These are phyloP conservation scores for Podilymbus podiceps DNA, from an alignment of 2,113 vertebrate species.

Conservation along the genomic window DNA sequence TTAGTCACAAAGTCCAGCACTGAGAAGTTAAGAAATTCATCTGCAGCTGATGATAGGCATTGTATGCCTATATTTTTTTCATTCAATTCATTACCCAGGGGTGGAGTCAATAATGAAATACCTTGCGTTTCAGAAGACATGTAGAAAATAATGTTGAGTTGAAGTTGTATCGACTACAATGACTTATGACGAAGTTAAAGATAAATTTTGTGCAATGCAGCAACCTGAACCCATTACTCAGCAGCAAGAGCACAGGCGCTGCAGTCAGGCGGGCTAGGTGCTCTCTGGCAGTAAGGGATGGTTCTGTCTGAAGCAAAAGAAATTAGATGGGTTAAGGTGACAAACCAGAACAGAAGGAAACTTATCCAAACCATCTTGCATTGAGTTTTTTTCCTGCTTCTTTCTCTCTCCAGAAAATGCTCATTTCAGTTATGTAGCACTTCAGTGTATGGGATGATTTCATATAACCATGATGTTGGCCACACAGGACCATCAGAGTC, in stretches of 20 bases:
- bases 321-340: background rate
- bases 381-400: rapidly evolving
- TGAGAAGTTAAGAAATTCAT: background rate
- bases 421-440: rapidly evolving
- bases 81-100: background rate
- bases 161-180: background rate
- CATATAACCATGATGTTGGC: background rate
- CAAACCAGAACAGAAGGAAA: background rate
- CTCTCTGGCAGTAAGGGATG: background rate
- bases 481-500: background rate
- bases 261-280: background rate
- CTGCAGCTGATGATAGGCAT: background rate
- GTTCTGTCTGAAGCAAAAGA: background rate
- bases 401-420: background rate
- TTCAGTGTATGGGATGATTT: background rate
- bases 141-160: background rate
- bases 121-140: rapidly evolving
- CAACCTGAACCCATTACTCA: background rate
- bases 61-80: background rate
- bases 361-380: background rate
- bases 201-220: background rate
- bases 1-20: background rate
- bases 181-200: background rate
- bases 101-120: background rate
- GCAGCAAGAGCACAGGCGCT: background rate